Evolutionary conservation across 2,113 vertebrate species (phyloP), one percentile per base, ranked within the genome.

Genomic region (Petrocephalus zakoni): DNA sequence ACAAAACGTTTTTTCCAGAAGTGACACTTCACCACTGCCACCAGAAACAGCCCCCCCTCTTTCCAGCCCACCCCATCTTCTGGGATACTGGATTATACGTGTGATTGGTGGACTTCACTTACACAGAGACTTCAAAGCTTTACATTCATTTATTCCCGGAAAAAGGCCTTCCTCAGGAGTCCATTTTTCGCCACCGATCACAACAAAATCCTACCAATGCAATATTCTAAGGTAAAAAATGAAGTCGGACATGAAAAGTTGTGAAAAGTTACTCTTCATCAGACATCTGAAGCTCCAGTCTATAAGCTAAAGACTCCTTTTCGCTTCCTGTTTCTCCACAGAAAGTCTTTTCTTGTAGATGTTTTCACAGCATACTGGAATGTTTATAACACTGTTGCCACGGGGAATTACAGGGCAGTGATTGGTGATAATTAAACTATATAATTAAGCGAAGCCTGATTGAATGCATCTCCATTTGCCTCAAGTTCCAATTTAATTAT

Each of bases 361-460:
- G 29, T 90, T 92, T 92, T 92, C 85, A 85, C 85, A 88, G 53
- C 72, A 56, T 88, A 81, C 51, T 88, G 75, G n/a, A 72, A 89
- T 90, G 83, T 88, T 93, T 88, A 92, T 89, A 89, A 34, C 86
- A 88, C 68, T 89, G 88, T 90, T 90, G 91, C 90, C 90, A 90
- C 72, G n/a, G 90, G 93, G 92, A 91, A 93, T 92, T 75, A 92
- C 61, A 91, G 91, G 91, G 89, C 90, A 91, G 78, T 89, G 89
- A 92, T 88, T 91, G 90, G 81, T 90, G 90, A 88, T 93, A 92
- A 94, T 94, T 94, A 93, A 91, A 92, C 46, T 42, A 52, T 90
- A 90, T 92, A 86, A 87, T 91, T 88, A 93, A 93, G 92, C 85
- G 92, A 92, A 92, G 25, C 72, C 91, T 92, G 93, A 94, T 94